phyloP scores from a whole-genome alignment of 2,888 invertebrate genomes.

The Dastarcus helophoroides region DNA sequence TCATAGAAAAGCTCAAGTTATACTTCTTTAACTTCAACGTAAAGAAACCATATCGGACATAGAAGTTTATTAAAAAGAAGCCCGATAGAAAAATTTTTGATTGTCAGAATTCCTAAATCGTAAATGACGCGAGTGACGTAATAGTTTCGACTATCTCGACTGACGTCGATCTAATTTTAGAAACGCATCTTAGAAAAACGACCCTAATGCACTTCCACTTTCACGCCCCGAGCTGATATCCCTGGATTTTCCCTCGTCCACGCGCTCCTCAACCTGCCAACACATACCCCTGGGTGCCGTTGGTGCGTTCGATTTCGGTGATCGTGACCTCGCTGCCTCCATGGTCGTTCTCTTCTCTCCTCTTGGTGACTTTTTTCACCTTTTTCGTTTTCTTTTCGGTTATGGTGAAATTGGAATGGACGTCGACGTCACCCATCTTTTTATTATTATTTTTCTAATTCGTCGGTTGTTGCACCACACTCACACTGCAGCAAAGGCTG shows the following conservation, averaged over 20 bases:
- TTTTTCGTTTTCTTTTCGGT: constrained; percentile 80
- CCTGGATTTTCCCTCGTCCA: constrained; percentile 5
- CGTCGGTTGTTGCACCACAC: constrained; percentile 6
- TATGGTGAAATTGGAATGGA: constrained; percentile 74
- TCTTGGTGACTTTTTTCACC: constrained; percentile 79
- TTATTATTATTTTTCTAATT: constrained; percentile 11
- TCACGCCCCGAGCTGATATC: no score
- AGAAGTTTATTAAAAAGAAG: no score
- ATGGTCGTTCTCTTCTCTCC: constrained; percentile 64
- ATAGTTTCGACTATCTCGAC: no score
- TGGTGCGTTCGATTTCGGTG: constrained; percentile 62
- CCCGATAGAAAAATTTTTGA: no score
- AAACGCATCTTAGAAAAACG: no score
- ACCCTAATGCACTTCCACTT: no score
- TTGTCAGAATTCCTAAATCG: no score
- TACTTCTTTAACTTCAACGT: no score
- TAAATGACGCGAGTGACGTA: no score
- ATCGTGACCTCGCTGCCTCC: constrained; percentile 65
- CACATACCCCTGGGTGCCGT: constrained; percentile 72
- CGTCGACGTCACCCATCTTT: constrained; percentile 83
- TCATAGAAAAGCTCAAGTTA: no score
- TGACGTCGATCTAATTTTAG: no score
- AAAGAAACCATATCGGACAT: no score
- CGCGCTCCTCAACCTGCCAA: constrained; percentile 18
- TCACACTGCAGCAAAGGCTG: constrained; percentile 6